Evolutionary conservation across 2,113 vertebrate genomes (phyloP), one percentile per base, ranked within the genome.

Genomic region (Alligator sinensis): DNA sequence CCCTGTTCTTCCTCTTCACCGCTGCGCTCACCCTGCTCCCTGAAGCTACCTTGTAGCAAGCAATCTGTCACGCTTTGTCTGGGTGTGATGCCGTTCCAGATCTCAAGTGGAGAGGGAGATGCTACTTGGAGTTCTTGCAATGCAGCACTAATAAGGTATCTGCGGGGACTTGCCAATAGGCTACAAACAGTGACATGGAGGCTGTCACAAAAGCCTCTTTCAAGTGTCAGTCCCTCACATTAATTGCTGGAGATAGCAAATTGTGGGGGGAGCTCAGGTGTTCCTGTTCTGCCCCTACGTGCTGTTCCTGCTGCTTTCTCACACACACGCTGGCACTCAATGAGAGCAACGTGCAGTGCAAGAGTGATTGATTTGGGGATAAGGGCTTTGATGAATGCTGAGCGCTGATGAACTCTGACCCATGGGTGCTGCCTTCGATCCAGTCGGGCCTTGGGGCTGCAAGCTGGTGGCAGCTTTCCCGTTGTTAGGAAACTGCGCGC

Each of bases 151-250:
- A 95, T 94, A 78, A 98, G 94, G 14, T 91, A 95, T 83, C 97
- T 93, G 74, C 84, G 86, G 94, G 96, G 97, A 93, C 92, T 94
- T 97, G 97, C 97, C 97, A 96, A 95, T 28, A 0, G 89, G 93
- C 96, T 97, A 92, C 95, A 94, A 96, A 80, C 0, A 11, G 59
- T 85, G 34, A 93, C 92, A 13, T 92, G 30, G 66, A 84, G 94
- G 91, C 97, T 98, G 97, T 97, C 97, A 97, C 90, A 63, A 82
- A 90, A 95, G 85, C 59, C 91, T 96, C 95, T 98, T 97, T 97
- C 95, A 96, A 97, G 97, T 98, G 97, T 98, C 97, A 97, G 92
- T 97, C 96, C 91, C 86, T 77, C 5, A 77, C 95, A 90, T 94
- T 97, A 97, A 98, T 98, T 98, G 95, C 92, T 82, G 89, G 60